Evolutionary conservation across 2,113 vertebrate genomes (phyloP).

Genomic region (Urocynchramus pylzowi): DNA sequence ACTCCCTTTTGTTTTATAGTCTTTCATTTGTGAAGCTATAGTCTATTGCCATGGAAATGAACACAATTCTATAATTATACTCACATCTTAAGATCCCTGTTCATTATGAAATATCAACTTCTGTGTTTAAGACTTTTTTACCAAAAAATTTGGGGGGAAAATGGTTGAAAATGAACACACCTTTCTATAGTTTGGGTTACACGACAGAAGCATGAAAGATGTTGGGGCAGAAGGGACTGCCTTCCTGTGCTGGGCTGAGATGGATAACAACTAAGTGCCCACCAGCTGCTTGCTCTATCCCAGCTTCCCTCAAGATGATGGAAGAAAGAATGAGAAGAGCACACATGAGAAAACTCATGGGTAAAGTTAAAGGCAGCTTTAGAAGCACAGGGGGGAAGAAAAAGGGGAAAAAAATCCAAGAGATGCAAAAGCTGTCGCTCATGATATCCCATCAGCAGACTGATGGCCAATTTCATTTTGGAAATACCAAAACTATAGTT

Average conservation of each 20-base stretch:
- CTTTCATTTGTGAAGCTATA: not conserved
- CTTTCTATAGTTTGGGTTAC: not conserved
- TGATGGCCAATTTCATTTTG: not conserved
- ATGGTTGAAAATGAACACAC: not conserved
- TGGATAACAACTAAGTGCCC: fast-evolving
- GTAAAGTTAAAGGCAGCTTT: not conserved
- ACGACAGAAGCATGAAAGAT: not conserved
- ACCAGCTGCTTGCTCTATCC: not conserved
- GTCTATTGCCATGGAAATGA: not conserved
- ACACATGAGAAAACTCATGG: not conserved
- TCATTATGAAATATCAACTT: not conserved
- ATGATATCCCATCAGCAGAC: not conserved
- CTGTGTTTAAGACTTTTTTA: not conserved
- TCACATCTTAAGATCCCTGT: not conserved
- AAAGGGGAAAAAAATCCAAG: not conserved
- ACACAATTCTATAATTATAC: not conserved
- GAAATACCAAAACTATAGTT: not conserved
- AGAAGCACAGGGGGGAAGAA: not conserved
- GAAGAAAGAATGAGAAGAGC: not conserved
- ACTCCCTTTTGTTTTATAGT: not conserved
- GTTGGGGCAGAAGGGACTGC: not conserved
- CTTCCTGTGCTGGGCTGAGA: not conserved
- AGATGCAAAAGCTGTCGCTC: not conserved
- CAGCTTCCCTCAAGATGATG: fast-evolving
- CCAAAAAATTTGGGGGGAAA: not conserved